phyloP scores from a whole-genome alignment of 2,888 invertebrate genomes.

The Leucania comma region DNA sequence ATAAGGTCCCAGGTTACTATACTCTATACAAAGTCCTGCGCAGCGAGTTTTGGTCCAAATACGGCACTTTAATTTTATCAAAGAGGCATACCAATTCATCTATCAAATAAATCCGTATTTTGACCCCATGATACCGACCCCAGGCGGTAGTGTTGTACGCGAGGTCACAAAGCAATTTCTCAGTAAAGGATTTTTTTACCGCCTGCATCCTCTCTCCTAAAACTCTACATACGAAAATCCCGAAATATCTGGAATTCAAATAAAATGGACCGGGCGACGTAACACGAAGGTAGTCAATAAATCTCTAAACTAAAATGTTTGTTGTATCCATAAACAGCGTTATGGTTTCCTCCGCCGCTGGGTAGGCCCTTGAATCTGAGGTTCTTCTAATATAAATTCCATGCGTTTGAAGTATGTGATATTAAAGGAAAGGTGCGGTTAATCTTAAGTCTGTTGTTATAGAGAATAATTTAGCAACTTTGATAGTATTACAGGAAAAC shows the following conservation, averaged over 20 bases:
- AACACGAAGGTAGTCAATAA: slow-evolving; percentile 62
- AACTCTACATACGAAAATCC: slow-evolving; percentile 37
- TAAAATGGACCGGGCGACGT: slow-evolving; percentile 47
- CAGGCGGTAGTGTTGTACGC: slow-evolving; percentile 1
- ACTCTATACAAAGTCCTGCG: no score
- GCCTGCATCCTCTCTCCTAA: slow-evolving; percentile 36
- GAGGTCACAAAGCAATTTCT: slow-evolving; percentile 44
- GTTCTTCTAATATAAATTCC: slow-evolving; percentile 48
- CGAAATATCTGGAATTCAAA: slow-evolving; percentile 44
- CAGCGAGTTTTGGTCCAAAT: neutral
- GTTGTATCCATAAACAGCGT: slow-evolving; percentile 71
- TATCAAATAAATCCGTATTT: slow-evolving; percentile 23
- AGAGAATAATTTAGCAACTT: no score
- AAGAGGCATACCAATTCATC: slow-evolving; percentile 13
- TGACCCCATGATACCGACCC: slow-evolving; percentile 8
- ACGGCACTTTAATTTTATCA: neutral
- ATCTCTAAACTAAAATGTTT: slow-evolving; percentile 67
- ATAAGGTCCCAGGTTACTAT: no score
- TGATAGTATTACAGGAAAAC: no score
- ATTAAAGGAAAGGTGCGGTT: slow-evolving; percentile 9
- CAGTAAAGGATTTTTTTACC: slow-evolving; percentile 32
- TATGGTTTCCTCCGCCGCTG: slow-evolving; percentile 59
- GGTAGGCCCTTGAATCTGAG: slow-evolving; percentile 20
- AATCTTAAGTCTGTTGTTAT: neutral
- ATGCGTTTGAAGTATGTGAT: slow-evolving; percentile 26